phyloP scores from a whole-genome alignment of 2,797 vertebrate genomes.

The Crenuchus spilurus region DNA sequence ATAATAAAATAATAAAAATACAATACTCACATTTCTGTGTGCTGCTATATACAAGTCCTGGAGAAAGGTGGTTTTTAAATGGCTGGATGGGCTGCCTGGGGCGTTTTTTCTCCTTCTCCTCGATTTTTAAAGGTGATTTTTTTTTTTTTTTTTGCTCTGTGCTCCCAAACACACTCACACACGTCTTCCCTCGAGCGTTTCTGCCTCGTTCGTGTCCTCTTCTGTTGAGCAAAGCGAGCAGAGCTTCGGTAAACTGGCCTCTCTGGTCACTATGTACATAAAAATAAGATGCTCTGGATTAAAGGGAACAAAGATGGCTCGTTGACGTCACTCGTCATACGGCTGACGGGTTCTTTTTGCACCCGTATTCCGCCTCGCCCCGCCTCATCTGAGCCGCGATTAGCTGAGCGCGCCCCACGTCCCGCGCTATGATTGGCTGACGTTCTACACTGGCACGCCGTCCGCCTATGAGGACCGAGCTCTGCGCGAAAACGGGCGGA shows the following conservation, averaged over 20 bases:
- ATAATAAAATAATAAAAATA: neutral
- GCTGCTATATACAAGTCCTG: slow-evolving; percentile 44
- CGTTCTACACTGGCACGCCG: neutral
- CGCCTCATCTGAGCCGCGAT: neutral
- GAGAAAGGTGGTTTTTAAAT: slow-evolving; percentile 48
- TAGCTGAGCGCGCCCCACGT: neutral
- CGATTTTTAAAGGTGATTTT: slow-evolving; percentile 46
- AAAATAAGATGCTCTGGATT: slow-evolving; percentile 76
- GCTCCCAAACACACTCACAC: neutral
- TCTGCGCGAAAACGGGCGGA: neutral
- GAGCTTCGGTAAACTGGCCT: slow-evolving; percentile 18
- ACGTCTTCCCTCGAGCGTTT: slow-evolving; percentile 24
- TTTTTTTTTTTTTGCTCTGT: neutral
- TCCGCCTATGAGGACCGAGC: neutral
- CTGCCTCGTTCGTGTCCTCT: neutral
- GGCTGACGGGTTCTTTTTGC: slow-evolving; percentile 27
- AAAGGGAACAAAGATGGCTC: slow-evolving; percentile 77
- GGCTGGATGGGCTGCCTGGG: slow-evolving; percentile 70
- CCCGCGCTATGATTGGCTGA: neutral
- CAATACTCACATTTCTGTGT: slow-evolving; percentile 59
- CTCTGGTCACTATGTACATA: slow-evolving; percentile 68
- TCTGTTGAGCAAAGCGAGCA: neutral
- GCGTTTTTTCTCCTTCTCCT: slow-evolving; percentile 66
- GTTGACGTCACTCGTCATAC: slow-evolving; percentile 80
- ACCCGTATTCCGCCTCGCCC: neutral